phyloP scores from a whole-genome alignment of 2,113 vertebrate genomes.

The Ptychochromis oligacanthus region DNA sequence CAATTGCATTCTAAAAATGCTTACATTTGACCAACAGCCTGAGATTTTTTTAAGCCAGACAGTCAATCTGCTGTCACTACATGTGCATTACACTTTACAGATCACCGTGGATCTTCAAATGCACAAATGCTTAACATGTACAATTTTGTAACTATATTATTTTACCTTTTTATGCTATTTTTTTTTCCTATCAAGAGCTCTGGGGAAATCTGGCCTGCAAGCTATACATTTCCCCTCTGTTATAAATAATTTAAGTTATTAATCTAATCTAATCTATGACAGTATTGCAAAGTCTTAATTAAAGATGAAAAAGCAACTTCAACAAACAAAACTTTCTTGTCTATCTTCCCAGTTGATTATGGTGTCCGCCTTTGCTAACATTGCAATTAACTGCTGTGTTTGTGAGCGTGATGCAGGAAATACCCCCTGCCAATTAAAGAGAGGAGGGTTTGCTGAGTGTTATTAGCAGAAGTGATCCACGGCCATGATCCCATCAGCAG shows the following conservation, averaged over 20 bases:
- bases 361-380: slow-evolving; percentile 5
- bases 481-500: slow-evolving; percentile 61
- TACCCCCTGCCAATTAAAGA: slow-evolving; percentile 38
- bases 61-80: too few species aligned
- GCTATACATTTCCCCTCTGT: not conserved
- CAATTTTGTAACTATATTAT: too few species aligned
- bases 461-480: slow-evolving; percentile 49
- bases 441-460: slow-evolving; percentile 11
- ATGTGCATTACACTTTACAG: too few species aligned
- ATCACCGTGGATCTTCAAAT: too few species aligned
- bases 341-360: slow-evolving; percentile 6
- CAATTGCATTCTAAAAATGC: too few species aligned
- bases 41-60: too few species aligned
- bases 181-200: too few species aligned
- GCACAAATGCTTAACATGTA: too few species aligned
- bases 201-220: not conserved
- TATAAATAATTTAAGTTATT: not conserved
- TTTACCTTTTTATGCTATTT: too few species aligned
- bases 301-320: not conserved
- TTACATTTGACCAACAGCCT: too few species aligned
- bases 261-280: not conserved
- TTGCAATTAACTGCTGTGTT: slow-evolving; percentile 29
- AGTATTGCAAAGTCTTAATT: not conserved
- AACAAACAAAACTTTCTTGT: not conserved
- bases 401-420: slow-evolving; percentile 18